Evolutionary conservation across 1,140 invertebrate genomes (phyloP), one percentile per base, ranked within the genome.

Genomic region (Drepana arcuata): DNA sequence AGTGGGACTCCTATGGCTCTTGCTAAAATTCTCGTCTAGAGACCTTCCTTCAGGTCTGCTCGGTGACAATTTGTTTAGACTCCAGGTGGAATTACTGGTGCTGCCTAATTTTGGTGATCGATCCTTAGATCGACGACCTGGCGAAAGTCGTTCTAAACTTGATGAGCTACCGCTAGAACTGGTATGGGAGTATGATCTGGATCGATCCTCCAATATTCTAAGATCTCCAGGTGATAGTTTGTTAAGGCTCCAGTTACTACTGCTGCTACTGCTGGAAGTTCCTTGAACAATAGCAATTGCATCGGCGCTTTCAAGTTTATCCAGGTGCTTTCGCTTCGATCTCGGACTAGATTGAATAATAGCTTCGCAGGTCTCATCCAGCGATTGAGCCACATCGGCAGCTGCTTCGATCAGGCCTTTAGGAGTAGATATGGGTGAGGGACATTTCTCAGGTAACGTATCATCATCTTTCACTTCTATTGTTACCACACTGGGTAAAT

Each of bases 331-430:
- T 37, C 85, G 52, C 49, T 82, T 85, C 1, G 84, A 72, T 50
- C 82, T 66, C 16, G 86, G 86, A 56, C 86, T 88, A 2, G 83
- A 85, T 51, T 87, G 85, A 34, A 88, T 87, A 0, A 86, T 86
- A 9, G 86, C 86, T 48, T 88, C 89, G 6, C 90, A 90, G 4
- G 90, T 87, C 50, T 89, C 87, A 48, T 92, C 90, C 7, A 91
- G 52, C n/a, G 86, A 86, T 32, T 85, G 88, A 1, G 88, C 89
- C 1, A 91, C 88, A 57, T 87, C 87, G 0, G 87, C 87, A 0
- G 86, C 88, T 1, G 89, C 88, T 63, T 90, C 88, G n/a, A 90
- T 56, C 6, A 91, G 65, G 30, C 56, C 74, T 49, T 68, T 67
- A 0, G 70, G 48, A 16, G 48, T 51, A 18, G 51, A 59, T 1